These are phyloP conservation scores for Serranus cabrilla DNA, from an alignment of 2,797 vertebrate genomes.

Conservation along the genomic window DNA sequence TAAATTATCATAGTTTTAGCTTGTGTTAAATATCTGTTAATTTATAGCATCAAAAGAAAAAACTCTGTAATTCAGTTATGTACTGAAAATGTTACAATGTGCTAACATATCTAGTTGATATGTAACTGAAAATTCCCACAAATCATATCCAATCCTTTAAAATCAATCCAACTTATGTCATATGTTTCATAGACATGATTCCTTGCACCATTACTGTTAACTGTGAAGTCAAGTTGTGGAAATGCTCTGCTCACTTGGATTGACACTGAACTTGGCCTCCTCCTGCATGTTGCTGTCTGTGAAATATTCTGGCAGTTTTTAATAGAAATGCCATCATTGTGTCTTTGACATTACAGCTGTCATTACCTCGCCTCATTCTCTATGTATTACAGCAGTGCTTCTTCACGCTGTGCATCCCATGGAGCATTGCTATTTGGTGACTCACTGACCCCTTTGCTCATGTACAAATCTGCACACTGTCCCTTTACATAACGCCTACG, in stretches of 20 bases:
- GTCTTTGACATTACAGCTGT: constrained; percentile 10
- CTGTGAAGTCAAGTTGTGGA: not conserved
- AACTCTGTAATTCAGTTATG: too few relatives aligned
- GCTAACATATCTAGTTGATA: not conserved
- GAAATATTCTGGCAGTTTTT: not conserved
- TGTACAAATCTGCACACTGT: constrained; percentile 52
- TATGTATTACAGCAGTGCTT: not conserved
- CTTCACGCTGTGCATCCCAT: constrained; percentile 7
- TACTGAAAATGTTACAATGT: not conserved
- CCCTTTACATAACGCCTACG: constrained; percentile 51
- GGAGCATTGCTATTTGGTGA: constrained; percentile 37
- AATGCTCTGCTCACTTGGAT: not conserved
- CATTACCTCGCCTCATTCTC: constrained; percentile 1
- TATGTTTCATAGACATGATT: not conserved
- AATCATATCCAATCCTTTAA: too few relatives aligned
- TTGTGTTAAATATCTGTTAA: not conserved
- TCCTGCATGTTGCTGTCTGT: not conserved
- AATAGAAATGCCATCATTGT: not conserved
- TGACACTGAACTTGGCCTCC: not conserved
- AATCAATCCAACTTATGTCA: too few relatives aligned
- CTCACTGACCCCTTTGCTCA: constrained; percentile 47
- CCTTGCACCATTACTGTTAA: not conserved
- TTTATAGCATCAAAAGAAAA: not conserved
- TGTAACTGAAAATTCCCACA: not conserved
- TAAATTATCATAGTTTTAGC: not conserved